A percentile compares a stretch with the other conserved stretches of the same genome.
Conservation (phyloP, 2,797 vertebrate genomes). For the Smutsia temminckii region DNA sequence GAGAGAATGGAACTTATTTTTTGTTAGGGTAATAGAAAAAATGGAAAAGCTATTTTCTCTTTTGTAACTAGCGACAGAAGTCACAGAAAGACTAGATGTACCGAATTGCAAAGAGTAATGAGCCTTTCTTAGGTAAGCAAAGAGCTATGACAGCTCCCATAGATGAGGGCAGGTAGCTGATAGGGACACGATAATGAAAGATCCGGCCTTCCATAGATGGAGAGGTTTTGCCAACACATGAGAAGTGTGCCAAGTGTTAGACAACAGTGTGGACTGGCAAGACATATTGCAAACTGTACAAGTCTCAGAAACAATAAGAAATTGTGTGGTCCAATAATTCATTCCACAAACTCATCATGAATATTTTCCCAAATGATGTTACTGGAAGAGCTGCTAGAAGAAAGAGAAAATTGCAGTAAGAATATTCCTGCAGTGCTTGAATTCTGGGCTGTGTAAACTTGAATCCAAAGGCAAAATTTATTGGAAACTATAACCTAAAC, state of each 20-base stretch:
- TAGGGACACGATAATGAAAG: background rate
- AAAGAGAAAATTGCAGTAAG: background rate
- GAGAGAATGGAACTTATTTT: background rate
- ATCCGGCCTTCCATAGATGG: background rate
- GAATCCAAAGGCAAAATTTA: conserved; percentile 8
- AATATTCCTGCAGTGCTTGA: background rate
- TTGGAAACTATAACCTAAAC: background rate
- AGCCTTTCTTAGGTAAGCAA: background rate
- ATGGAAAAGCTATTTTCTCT: background rate
- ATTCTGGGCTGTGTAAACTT: background rate
- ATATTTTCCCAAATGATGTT: background rate
- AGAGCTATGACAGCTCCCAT: background rate
- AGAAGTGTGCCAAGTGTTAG: background rate
- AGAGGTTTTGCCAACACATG: background rate
- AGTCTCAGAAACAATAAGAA: background rate
- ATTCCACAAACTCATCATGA: conserved; percentile 9
- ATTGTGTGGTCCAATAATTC: background rate
- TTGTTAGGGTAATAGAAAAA: background rate
- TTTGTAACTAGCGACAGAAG: background rate
- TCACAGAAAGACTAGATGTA: background rate
- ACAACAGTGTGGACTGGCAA: background rate
- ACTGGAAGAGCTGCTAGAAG: background rate
- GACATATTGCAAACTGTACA: background rate
- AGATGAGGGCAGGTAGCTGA: background rate
- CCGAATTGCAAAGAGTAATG: background rate